Conservation (phyloP, 2,888 invertebrate genomes). For the Cantharis rufa region DNA sequence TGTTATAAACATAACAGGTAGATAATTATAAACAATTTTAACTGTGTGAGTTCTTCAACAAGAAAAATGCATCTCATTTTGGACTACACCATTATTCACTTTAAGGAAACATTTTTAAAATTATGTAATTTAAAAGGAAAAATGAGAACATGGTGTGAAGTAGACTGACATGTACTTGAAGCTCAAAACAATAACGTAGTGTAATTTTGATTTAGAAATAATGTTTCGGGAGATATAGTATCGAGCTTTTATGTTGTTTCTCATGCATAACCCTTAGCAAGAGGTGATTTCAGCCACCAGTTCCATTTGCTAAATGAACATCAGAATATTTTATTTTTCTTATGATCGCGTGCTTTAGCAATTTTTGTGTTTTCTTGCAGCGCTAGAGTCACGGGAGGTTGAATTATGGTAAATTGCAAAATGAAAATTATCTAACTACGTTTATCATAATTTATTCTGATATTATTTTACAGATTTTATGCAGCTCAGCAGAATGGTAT, state of each 20-base stretch:
- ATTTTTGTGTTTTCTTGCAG: background rate
- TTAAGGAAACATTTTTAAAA: background rate
- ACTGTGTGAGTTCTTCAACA: background rate
- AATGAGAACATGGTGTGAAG: background rate
- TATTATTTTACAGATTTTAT: background rate
- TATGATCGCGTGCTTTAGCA: conserved; percentile 15
- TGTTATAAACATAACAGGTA: background rate
- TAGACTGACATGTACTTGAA: background rate
- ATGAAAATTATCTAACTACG: background rate
- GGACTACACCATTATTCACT: background rate
- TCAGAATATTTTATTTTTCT: conserved; percentile 29
- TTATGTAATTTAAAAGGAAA: background rate
- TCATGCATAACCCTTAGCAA: conserved; percentile 5
- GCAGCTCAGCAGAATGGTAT: background rate
- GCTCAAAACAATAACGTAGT: conserved; percentile 11
- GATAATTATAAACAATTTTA: background rate
- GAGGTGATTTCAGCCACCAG: conserved; percentile 17
- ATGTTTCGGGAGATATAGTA: conserved; percentile 6
- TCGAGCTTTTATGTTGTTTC: conserved; percentile 14
- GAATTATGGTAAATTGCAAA: conserved; percentile 1
- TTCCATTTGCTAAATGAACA: conserved; percentile 34
- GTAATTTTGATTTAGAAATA: conserved; percentile 14
- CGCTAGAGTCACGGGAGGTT: conserved; percentile 1
- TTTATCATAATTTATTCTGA: background rate
- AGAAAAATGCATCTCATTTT: background rate